phyloP scores from a whole-genome alignment of 1,140 invertebrate genomes.

The Lasioglossum baleicum region DNA sequence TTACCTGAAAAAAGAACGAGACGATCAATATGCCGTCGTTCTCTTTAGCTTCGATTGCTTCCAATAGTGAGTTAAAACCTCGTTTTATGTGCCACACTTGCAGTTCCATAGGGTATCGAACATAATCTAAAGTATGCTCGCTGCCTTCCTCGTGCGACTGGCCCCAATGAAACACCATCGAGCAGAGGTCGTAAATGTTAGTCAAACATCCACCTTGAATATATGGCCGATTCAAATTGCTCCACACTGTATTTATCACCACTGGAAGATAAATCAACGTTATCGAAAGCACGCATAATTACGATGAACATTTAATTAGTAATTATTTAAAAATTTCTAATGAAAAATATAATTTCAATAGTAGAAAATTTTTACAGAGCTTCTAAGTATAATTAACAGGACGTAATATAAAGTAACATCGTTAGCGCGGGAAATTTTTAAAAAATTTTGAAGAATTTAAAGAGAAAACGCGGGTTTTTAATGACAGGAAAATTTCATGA shows the following conservation, averaged over 20 bases:
- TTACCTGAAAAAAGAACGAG: conserved; percentile 78
- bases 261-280: too few relatives aligned
- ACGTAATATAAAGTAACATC: too few relatives aligned
- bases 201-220: conserved; percentile 79
- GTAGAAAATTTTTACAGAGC: too few relatives aligned
- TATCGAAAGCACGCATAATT: too few relatives aligned
- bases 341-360: too few relatives aligned
- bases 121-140: conserved; percentile 81
- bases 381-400: too few relatives aligned
- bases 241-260: conserved; percentile 61
- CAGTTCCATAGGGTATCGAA: conserved; percentile 81
- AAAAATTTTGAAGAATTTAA: too few relatives aligned
- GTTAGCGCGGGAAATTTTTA: too few relatives aligned
- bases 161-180: conserved; percentile 81
- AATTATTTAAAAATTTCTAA: too few relatives aligned
- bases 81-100: conserved; percentile 78
- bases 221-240: conserved; percentile 64
- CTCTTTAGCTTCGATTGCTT: conserved; percentile 22
- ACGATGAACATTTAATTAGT: too few relatives aligned
- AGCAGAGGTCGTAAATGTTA: conserved; percentile 78
- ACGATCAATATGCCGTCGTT: conserved; percentile 69
- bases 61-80: conserved; percentile 32
- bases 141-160: conserved; percentile 81
- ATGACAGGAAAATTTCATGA: too few relatives aligned
- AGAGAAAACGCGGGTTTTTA: too few relatives aligned